Conservation (phyloP, 2,113 vertebrate genomes). For the Nannobrachium achirus region DNA sequence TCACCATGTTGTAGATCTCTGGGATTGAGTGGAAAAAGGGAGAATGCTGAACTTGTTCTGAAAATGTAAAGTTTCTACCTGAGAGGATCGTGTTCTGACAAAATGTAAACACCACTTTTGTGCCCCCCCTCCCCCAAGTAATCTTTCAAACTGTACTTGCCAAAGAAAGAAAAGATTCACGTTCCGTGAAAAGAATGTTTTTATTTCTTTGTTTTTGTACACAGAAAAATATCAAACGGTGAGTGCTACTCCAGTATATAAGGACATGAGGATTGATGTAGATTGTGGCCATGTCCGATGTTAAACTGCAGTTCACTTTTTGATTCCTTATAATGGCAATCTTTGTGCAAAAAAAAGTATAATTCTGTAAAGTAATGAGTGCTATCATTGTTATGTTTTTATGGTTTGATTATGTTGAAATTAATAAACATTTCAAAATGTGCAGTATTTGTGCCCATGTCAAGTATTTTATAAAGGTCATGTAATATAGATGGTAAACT, state of each 20-base stretch:
- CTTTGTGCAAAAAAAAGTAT: constrained; percentile 66
- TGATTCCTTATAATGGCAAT: constrained; percentile 70
- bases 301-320: constrained; percentile 63
- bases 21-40: constrained; percentile 57
- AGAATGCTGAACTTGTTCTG: constrained; percentile 55
- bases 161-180: constrained; percentile 67
- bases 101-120: constrained; percentile 57
- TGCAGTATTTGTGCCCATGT: constrained; percentile 17
- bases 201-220: constrained; percentile 52
- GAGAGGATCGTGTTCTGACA: constrained; percentile 52
- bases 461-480: constrained; percentile 9
- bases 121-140: constrained; percentile 39
- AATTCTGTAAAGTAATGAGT: constrained; percentile 72
- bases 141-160: constrained; percentile 63
- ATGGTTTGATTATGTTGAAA: constrained; percentile 74
- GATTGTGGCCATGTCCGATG: constrained; percentile 54
- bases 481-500: not conserved
- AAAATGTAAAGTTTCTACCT: constrained; percentile 69
- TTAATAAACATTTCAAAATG: constrained; percentile 76
- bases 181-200: constrained; percentile 45
- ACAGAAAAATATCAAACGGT: constrained; percentile 57
- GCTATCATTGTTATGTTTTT: constrained; percentile 73
- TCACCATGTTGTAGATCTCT: constrained; percentile 71
- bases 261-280: constrained; percentile 52
- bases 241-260: constrained; percentile 51